These are phyloP conservation scores for Aselliscus stoliczkanus DNA, from an alignment of 2,797 vertebrate genomes.

Conservation along the genomic window DNA sequence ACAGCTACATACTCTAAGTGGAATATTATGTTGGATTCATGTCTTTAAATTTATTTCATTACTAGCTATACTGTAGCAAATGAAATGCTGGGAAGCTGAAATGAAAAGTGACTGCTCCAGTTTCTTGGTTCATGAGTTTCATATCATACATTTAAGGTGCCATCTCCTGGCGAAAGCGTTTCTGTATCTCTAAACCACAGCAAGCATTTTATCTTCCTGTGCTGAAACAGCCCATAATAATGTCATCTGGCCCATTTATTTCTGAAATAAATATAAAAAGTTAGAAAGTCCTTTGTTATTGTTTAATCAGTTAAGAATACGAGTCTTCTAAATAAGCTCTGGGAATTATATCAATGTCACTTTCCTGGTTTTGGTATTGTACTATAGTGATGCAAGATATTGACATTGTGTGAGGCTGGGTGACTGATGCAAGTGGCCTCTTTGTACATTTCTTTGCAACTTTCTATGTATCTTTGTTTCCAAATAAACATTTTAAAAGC, in stretches of 20 bases:
- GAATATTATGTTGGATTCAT: conserved; percentile 44
- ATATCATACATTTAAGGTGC: conserved; percentile 74
- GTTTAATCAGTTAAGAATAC: background rate
- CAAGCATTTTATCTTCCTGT: background rate
- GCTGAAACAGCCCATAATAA: background rate
- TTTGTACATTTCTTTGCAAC: background rate
- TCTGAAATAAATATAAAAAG: background rate
- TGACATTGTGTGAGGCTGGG: background rate
- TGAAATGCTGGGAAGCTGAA: conserved; percentile 45
- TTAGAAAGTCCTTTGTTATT: background rate
- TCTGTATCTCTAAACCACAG: background rate
- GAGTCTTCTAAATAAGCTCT: background rate
- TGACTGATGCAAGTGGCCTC: background rate
- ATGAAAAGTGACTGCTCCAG: conserved; percentile 35
- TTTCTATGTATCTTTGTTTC: background rate
- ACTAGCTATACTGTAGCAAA: conserved; percentile 44
- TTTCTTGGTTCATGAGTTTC: conserved; percentile 46
- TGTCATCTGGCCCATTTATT: background rate
- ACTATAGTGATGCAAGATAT: background rate
- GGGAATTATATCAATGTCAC: background rate
- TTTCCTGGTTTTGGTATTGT: background rate
- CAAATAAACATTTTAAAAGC: background rate
- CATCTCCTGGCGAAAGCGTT: conserved; percentile 72
- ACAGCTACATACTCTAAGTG: conserved; percentile 53
- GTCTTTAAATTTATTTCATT: conserved; percentile 65